phyloP scores from a whole-genome alignment of 2,113 vertebrate genomes.

The Urocitellus parryii region DNA sequence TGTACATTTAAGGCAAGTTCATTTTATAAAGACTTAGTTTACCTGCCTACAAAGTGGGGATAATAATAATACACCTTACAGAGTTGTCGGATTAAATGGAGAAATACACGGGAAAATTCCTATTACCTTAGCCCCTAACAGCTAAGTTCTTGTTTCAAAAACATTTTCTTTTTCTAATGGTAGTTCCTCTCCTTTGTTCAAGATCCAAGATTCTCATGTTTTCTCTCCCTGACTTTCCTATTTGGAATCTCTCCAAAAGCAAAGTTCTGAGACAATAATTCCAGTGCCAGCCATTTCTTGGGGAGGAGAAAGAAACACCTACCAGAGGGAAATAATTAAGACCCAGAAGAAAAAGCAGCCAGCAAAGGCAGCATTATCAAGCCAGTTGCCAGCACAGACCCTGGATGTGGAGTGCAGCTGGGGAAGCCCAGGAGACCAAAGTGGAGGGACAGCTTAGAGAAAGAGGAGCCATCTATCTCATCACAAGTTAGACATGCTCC shows the following conservation, averaged over 20 bases:
- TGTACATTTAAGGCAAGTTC: not conserved
- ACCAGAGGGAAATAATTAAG: not conserved
- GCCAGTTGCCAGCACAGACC: not conserved
- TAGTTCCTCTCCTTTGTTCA: not conserved
- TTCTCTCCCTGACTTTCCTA: not conserved
- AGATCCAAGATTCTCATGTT: not conserved
- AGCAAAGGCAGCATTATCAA: not conserved
- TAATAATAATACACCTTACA: not conserved
- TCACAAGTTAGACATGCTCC: not conserved
- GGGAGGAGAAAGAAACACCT: not conserved
- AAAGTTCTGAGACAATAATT: not conserved
- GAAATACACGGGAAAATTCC: not conserved
- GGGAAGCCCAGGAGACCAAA: not conserved
- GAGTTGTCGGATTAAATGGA: not conserved
- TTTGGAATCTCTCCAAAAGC: not conserved
- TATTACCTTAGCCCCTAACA: not conserved
- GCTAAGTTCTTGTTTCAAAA: not conserved
- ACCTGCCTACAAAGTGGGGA: not conserved
- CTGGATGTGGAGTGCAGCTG: not conserved
- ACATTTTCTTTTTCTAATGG: not conserved
- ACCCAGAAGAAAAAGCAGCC: not conserved
- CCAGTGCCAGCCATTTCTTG: not conserved
- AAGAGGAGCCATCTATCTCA: not conserved
- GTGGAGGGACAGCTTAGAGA: not conserved
- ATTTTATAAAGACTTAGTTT: not conserved